phyloP scores from a whole-genome alignment of 2,113 vertebrate species.

The Cyprinodon tularosa region DNA sequence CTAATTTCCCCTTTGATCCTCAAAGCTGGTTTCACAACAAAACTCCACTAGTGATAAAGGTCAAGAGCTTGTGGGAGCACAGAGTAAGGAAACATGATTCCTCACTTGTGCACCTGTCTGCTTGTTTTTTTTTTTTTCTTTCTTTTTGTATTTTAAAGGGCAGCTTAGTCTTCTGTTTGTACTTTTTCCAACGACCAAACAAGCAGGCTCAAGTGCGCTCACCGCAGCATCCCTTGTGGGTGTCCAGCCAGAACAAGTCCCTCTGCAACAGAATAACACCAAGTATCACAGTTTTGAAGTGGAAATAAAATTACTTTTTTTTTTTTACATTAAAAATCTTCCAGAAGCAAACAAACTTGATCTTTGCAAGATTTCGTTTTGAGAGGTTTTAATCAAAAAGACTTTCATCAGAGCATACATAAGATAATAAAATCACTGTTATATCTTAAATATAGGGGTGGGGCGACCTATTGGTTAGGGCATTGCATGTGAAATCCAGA shows the following conservation, averaged over 20 bases:
- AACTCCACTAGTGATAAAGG: background rate
- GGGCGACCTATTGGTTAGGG: no score
- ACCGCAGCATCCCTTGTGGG: slow-evolving; percentile 32
- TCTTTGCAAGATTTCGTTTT: no score
- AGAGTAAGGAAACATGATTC: slow-evolving; percentile 32
- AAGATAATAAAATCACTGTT: no score
- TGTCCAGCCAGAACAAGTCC: slow-evolving; percentile 54
- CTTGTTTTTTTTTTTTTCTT: background rate
- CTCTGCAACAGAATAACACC: slow-evolving; percentile 8
- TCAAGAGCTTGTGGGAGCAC: slow-evolving; percentile 1
- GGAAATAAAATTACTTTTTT: no score
- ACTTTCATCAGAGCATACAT: no score
- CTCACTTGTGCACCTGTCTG: slow-evolving; percentile 56
- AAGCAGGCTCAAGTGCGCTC: slow-evolving; percentile 35
- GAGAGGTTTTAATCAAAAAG: no score
- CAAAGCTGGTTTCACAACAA: background rate
- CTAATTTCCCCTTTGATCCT: slow-evolving; percentile 24
- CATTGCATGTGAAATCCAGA: no score
- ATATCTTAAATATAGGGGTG: no score
- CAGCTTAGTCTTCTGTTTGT: slow-evolving; percentile 63
- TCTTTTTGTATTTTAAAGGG: slow-evolving; percentile 25
- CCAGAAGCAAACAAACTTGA: no score
- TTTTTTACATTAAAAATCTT: background rate
- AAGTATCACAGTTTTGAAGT: background rate
- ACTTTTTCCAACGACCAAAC: slow-evolving; percentile 57